A percentile compares a stretch with the other conserved stretches of the same genome.
phyloP scores from a whole-genome alignment of 2,113 vertebrate species.

The Bujurquina vittata region DNA sequence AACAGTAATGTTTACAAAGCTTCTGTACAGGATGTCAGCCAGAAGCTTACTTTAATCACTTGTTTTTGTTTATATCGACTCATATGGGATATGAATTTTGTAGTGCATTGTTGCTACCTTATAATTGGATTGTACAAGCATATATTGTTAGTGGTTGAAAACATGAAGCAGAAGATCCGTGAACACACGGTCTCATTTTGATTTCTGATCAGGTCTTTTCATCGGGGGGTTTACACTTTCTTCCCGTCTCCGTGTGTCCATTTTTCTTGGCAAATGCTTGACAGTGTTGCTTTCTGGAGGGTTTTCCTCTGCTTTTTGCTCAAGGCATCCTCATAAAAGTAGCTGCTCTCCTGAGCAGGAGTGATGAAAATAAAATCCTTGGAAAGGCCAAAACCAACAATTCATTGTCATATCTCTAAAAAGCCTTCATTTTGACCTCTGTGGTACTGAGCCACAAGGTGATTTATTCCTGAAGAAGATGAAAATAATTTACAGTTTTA shows the following conservation, averaged over 20 bases:
- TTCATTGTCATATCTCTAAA: background rate
- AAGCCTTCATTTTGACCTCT: background rate
- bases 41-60: conserved; percentile 1
- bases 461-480: background rate
- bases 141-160: background rate
- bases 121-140: conserved; percentile 3
- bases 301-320: conserved; percentile 13
- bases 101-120: conserved; percentile 9
- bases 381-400: background rate
- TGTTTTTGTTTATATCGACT: background rate
- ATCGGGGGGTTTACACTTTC: background rate
- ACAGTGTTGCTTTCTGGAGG: background rate
- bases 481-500: background rate
- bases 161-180: conserved; percentile 2
- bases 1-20: background rate
- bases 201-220: conserved; percentile 1
- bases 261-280: background rate
- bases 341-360: background rate
- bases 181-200: background rate
- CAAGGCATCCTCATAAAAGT: conserved; percentile 3
- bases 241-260: background rate
- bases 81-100: conserved; percentile 23
- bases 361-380: background rate
- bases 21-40: background rate
- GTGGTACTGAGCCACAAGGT: background rate